phyloP scores from a whole-genome alignment of 2,797 vertebrate genomes.

The Anisognathus igniventris region DNA sequence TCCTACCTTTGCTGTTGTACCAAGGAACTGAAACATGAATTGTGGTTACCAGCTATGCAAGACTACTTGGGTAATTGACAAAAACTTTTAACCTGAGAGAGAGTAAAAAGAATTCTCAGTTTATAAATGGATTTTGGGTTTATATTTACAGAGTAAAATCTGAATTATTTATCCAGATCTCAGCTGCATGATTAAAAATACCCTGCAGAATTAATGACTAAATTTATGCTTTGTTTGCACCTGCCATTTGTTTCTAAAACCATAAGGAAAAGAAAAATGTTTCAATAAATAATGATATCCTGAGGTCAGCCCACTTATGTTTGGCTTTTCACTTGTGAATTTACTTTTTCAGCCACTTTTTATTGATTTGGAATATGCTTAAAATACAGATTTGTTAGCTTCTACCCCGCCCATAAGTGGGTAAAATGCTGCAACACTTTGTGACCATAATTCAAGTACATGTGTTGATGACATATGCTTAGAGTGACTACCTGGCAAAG shows the following conservation, averaged over 20 bases:
- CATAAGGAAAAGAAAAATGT: conserved; percentile 1
- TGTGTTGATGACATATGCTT: not conserved
- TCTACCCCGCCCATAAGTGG: not conserved
- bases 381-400: conserved; percentile 12
- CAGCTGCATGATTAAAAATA: not conserved
- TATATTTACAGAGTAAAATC: conserved; percentile 1
- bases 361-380: not conserved
- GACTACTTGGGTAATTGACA: not conserved
- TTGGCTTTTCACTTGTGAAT: not conserved
- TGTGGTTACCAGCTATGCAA: not conserved
- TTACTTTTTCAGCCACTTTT: not conserved
- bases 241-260: conserved; percentile 32
- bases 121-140: conserved; percentile 16
- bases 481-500: not conserved
- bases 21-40: not conserved
- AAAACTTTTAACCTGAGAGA: not conserved
- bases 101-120: not conserved
- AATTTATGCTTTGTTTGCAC: conserved; percentile 30
- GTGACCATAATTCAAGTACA: not conserved
- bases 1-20: not conserved
- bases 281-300: conserved; percentile 40
- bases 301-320: not conserved
- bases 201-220: not conserved
- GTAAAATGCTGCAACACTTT: not conserved
- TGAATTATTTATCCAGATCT: conserved; percentile 34